A percentile compares a stretch with the other conserved stretches of the same genome.
Evolutionary conservation across 2,888 invertebrate species (phyloP).

Genomic region (Pocota personata): DNA sequence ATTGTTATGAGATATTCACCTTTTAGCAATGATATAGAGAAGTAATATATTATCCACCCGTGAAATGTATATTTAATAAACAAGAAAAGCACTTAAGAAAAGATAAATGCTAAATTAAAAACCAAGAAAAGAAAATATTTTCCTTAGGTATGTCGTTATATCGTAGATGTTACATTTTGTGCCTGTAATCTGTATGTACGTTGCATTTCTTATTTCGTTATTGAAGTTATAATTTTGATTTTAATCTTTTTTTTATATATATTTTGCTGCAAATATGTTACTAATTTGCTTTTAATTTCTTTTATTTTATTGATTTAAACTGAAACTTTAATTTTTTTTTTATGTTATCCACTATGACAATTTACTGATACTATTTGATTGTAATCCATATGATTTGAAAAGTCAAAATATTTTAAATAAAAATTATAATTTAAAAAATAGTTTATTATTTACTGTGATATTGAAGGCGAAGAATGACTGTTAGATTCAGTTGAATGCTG

Average conservation of each 20-base stretch:
- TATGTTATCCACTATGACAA: slow-evolving; percentile 49
- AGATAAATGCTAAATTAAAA: slow-evolving; percentile 4
- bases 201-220: slow-evolving; percentile 63
- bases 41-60: slow-evolving; percentile 38
- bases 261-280: slow-evolving; percentile 62
- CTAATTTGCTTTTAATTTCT: slow-evolving; percentile 50
- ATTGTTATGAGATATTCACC: slow-evolving; percentile 23
- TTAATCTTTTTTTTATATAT: slow-evolving; percentile 14
- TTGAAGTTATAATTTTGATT: slow-evolving; percentile 31
- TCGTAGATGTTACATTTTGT: slow-evolving; percentile 59
- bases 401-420: slow-evolving; percentile 71
- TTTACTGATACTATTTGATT: slow-evolving; percentile 63
- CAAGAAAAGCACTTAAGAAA: not conserved
- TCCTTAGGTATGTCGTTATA: slow-evolving; percentile 26
- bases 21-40: slow-evolving; percentile 17
- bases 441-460: not conserved
- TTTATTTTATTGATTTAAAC: slow-evolving; percentile 25
- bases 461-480: not conserved
- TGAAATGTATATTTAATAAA: slow-evolving; percentile 42
- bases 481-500: not conserved
- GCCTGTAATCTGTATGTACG: slow-evolving; percentile 61
- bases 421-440: slow-evolving; percentile 45
- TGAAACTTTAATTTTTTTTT: slow-evolving; percentile 37
- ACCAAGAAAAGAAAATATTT: not conserved
- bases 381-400: slow-evolving; percentile 63